Evolutionary conservation across 1,140 invertebrate species (phyloP), one percentile per base, ranked within the genome.

Genomic region (Sipha flava): DNA sequence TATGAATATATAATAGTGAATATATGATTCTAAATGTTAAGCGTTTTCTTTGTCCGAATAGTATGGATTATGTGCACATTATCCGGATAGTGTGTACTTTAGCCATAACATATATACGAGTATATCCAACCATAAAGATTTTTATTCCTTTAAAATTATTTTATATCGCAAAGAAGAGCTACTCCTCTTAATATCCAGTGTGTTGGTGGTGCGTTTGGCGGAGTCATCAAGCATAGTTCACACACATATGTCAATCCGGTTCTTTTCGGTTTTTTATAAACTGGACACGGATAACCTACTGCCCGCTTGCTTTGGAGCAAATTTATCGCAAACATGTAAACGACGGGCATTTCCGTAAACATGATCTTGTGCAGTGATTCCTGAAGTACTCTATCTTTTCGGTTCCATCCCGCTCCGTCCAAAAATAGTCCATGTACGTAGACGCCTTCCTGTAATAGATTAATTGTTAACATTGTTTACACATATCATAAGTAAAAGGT

Each of bases 261-360:
- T 81, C 96, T 87, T 82, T 94, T 91, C 0, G 95, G 95, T 84
- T 98, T 98, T 82, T 95, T 91, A 86, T 98, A 98, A 83, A 98
- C 97, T 0, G 97, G 96, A 86, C 96, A 98, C 84, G 95, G 93
- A 84, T 98, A 98, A 14, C 97, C 87, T n/a, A 92, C 91, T 0
- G 92, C 91, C 87, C 96, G 94, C 85, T 95, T 95, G 6, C 93
- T 92, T 0, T 92, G 91, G 0, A 94, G 96, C 12, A 93, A 96
- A 85, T 97, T 97, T 80, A 98, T 95, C 0, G 96, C 95, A 83
- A 94, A 98, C 83, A 98, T 96, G 84, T 98, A 97, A 81, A 98
- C 95, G 4, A 98, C 92, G 0, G 97, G 96, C 92, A 98, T 95
- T 84, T 94, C 93, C 83, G 98, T 95, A 85, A 93, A 95, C 1